Conservation (phyloP, 2,797 vertebrate genomes). For the Acanthornis magna region DNA sequence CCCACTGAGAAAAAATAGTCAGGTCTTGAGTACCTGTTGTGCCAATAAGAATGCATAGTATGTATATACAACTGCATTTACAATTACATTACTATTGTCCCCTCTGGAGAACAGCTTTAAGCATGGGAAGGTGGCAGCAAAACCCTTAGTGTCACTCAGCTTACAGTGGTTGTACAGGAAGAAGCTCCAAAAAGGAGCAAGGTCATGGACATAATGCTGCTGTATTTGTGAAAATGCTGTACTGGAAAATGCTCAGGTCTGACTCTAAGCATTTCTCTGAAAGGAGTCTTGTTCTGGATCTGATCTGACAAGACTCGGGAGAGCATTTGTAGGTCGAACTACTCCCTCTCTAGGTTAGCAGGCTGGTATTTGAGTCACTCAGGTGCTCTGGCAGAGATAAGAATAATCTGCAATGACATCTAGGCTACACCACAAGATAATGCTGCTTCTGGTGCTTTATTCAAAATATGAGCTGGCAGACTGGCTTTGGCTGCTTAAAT, state of each 20-base stretch:
- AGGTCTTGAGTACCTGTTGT: not conserved
- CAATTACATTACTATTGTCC: not conserved
- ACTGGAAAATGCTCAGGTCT: not conserved
- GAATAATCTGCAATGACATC: not conserved
- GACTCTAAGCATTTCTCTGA: not conserved
- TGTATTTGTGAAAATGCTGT: not conserved
- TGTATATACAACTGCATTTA: not conserved
- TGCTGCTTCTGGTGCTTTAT: not conserved
- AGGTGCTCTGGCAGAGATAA: slow-evolving; percentile 1
- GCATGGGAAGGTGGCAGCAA: not conserved
- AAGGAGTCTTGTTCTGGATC: not conserved
- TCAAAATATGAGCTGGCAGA: not conserved
- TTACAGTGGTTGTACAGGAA: not conserved
- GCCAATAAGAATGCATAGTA: not conserved
- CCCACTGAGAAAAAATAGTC: not conserved
- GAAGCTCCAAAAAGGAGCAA: not conserved
- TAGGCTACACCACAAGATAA: not conserved
- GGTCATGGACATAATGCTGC: not conserved
- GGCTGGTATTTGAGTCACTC: not conserved
- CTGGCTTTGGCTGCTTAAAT: not conserved
- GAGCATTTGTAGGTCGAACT: not conserved
- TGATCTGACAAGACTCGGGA: slow-evolving; percentile 8
- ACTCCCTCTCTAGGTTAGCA: slow-evolving; percentile 1
- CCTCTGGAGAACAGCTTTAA: not conserved
- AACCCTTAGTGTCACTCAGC: not conserved